A percentile compares a stretch with the other conserved stretches of the same genome.
These are phyloP conservation scores for Melanaphis sacchari DNA, from an alignment of 1,140 invertebrate genomes.

Conservation along the genomic window DNA sequence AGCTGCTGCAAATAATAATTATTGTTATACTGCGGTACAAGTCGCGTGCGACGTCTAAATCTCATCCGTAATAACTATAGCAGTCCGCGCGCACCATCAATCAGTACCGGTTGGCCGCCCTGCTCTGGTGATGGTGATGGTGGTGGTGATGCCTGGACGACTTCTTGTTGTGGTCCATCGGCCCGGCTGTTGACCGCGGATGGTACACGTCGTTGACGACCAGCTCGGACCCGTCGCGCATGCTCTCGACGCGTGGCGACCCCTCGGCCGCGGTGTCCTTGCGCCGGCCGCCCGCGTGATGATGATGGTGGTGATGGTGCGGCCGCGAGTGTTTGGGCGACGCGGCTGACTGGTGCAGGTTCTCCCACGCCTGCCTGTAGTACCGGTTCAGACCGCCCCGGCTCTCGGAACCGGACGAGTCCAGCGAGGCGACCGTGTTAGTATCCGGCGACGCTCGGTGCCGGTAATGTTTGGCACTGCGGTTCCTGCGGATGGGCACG, in stretches of 20 bases:
- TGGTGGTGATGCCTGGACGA: conserved; percentile 77
- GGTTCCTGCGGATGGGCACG: conserved; percentile 69
- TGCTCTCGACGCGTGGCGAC: conserved; percentile 72
- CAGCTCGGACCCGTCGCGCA: conserved; percentile 81
- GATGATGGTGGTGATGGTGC: conserved; percentile 59
- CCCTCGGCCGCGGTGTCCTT: conserved; percentile 71
- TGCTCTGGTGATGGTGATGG: conserved; percentile 73
- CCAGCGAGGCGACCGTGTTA: conserved; percentile 86
- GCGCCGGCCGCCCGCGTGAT: conserved; percentile 67
- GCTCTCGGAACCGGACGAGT: conserved; percentile 83
- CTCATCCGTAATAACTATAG: neutral
- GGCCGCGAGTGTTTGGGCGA: conserved; percentile 65
- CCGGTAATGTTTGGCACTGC: conserved; percentile 81
- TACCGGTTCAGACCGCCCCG: conserved; percentile 81
- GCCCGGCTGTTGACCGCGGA: conserved; percentile 62
- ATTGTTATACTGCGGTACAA: neutral
- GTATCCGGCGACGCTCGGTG: conserved; percentile 86
- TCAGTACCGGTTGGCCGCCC: conserved; percentile 40
- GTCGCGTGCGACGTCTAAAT: conserved; percentile 23
- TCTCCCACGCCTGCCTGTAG: conserved; percentile 91
- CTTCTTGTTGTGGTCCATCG: conserved; percentile 72
- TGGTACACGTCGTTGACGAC: conserved; percentile 76
- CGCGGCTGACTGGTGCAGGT: conserved; percentile 82
- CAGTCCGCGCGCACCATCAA: neutral
- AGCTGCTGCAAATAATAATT: neutral